Base-by-base conservation (phyloP, 1,140 invertebrate species). In the Pararge aegeria region DNA sequence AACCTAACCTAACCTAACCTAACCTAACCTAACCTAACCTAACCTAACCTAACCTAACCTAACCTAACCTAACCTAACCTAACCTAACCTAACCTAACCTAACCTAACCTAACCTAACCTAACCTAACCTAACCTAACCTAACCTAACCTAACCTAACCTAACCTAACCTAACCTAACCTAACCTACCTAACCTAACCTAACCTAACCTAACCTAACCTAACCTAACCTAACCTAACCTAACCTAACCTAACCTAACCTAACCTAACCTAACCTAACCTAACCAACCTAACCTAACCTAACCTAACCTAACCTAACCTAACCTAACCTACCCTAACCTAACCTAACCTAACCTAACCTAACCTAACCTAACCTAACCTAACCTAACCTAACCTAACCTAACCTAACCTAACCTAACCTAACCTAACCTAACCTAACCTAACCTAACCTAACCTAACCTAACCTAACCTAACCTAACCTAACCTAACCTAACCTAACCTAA, bases 11-110 rank as follows among this genome's bases (percentile, higher is more conserved):
- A 50, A 50, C 48, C 48, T 50, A 50, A 50, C 48, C 48, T 50
- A 50, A 50, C 48, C 48, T 50, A 50, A 50, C 48, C 48, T 50
- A 50, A 50, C 48, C 48, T 50, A 50, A 50, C 48, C 48, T 50
- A 50, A 50, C 48, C 48, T 50, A 52, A 52, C 50, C 50, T 37
- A 30, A 52, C 24, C 19, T 19, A 30, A 30, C 29, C 29, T 30
- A 30, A 30, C 29, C 29, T 30, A 30, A 30, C 29, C 29, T 30
- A 30, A 30, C 49, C 49, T 52, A 52, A 52, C 49, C 49, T 52
- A 52, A 52, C 49, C 49, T 52, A 52, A 52, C 49, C 49, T 52
- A 52, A 52, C 49, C 49, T 52, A 52, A 52, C 49, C 49, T 52
- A 52, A 52, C 49, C 49, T 52, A 52, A 52, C 49, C 49, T 52